Evolutionary conservation across 2,888 invertebrate species (phyloP).

Genomic region (Blera fallax): DNA sequence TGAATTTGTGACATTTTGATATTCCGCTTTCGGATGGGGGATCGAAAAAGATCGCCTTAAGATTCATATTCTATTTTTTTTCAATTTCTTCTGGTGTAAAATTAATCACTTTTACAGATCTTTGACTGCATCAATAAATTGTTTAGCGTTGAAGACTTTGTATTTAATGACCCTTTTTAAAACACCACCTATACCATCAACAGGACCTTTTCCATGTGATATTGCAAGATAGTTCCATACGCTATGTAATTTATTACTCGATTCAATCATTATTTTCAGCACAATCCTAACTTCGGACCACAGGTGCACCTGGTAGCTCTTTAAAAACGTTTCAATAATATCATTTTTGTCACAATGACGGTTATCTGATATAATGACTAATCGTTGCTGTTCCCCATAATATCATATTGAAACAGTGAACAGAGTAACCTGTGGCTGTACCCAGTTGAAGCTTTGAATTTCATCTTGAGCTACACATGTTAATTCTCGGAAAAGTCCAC

Average conservation of each 20-base stretch:
- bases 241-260: not conserved
- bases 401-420: not conserved
- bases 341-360: constrained; percentile 11
- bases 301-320: constrained; percentile 4
- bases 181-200: not conserved
- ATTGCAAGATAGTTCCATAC: constrained; percentile 14
- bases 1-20: constrained; percentile 12
- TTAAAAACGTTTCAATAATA: constrained; percentile 3
- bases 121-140: constrained; percentile 16
- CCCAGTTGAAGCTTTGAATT: constrained; percentile 20
- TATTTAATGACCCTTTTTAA: not conserved
- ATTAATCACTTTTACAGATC: constrained; percentile 1
- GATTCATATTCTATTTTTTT: not conserved
- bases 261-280: not conserved
- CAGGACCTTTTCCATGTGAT: too few species aligned
- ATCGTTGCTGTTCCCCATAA: not conserved
- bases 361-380: constrained; percentile 7
- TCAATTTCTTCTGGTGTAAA: constrained; percentile 13
- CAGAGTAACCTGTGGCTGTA: constrained; percentile 12
- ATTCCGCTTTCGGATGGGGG: not conserved
- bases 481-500: constrained; percentile 1
- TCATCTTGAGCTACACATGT: constrained; percentile 4
- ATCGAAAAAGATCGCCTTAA: not conserved
- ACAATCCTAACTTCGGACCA: not conserved
- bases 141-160: constrained; percentile 13